Evolutionary conservation across 2,888 invertebrate species (phyloP).

Genomic region (Cacoxenus indagator): DNA sequence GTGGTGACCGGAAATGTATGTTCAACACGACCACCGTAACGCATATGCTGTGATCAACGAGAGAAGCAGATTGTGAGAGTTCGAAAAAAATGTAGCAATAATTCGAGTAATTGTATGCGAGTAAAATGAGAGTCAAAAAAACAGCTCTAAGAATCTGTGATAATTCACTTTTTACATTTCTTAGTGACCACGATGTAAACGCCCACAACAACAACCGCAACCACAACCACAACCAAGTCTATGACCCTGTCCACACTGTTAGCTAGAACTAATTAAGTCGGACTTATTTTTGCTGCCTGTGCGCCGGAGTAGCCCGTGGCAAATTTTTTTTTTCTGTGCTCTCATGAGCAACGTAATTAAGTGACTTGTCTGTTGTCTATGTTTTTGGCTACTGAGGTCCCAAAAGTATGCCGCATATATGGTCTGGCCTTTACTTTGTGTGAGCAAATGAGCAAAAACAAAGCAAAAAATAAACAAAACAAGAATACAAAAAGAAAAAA

Average conservation of each 20-base stretch:
- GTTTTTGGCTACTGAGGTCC: neutral
- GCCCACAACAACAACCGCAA: too few species aligned
- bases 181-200: too few species aligned
- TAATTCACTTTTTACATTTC: conserved; percentile 54
- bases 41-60: conserved; percentile 79
- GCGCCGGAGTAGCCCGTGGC: too few species aligned
- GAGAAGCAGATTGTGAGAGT: conserved; percentile 27
- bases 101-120: too few species aligned
- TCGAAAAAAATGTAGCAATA: neutral
- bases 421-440: neutral
- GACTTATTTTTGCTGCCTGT: conserved; percentile 7
- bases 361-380: conserved; percentile 13
- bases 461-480: neutral
- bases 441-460: neutral
- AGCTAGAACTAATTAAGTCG: neutral
- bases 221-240: too few species aligned
- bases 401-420: neutral
- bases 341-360: conserved; percentile 8
- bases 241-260: too few species aligned
- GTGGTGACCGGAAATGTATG: conserved; percentile 97
- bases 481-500: neutral
- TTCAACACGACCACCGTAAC: conserved; percentile 96
- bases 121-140: neutral
- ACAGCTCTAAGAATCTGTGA: conserved; percentile 35
- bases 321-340: too few species aligned